Evolutionary conservation across 2,888 invertebrate genomes (phyloP).

Genomic region (Melinopterus prodromus): DNA sequence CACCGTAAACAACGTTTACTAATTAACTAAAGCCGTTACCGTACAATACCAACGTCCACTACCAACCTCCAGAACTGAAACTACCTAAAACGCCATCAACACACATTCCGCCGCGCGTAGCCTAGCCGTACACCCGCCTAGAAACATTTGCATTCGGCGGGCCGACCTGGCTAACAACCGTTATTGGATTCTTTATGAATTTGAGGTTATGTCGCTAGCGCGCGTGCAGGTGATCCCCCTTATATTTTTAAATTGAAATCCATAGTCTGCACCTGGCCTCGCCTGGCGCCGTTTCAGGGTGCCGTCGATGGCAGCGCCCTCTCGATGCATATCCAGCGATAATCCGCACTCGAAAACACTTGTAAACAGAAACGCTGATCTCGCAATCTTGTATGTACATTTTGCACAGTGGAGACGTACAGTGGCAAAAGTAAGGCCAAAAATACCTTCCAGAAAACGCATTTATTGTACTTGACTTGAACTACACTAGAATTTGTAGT

Average conservation of each 20-base stretch:
- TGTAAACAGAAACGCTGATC: slow-evolving; percentile 46
- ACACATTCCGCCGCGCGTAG: background rate
- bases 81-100: background rate
- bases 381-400: slow-evolving; percentile 40
- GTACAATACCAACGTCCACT: too few species aligned
- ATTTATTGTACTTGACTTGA: too few species aligned
- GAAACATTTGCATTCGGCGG: slow-evolving; percentile 10
- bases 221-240: slow-evolving; percentile 31
- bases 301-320: background rate
- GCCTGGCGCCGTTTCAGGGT: slow-evolving; percentile 35
- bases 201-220: slow-evolving; percentile 9
- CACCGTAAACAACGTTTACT: background rate
- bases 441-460: too few species aligned
- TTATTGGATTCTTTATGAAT: slow-evolving; percentile 26
- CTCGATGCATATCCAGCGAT: slow-evolving; percentile 33
- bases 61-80: background rate
- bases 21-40: too few species aligned
- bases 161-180: background rate
- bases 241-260: slow-evolving; percentile 42
- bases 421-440: slow-evolving; percentile 34
- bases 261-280: slow-evolving; percentile 46
- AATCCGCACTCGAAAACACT: slow-evolving; percentile 46
- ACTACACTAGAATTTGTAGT: too few species aligned
- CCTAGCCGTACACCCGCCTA: background rate
- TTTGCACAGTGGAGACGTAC: slow-evolving; percentile 33